Evolutionary conservation across 2,888 invertebrate genomes (phyloP).

Genomic region (Camponotus fellah): DNA sequence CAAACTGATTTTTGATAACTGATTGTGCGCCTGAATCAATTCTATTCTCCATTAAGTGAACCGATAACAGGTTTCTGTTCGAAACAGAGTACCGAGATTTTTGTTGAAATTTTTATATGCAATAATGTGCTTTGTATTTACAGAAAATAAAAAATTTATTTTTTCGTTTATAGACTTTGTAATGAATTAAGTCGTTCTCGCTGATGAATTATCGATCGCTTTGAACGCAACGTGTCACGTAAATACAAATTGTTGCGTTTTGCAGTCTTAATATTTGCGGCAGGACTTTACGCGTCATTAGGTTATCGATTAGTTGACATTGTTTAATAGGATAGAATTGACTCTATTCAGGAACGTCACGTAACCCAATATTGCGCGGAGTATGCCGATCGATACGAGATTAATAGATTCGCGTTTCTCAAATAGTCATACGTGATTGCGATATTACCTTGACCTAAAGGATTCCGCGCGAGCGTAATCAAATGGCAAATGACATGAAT

Average conservation of each 20-base stretch:
- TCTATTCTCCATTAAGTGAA: not conserved
- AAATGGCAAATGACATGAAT: slow-evolving; percentile 53
- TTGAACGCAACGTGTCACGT: not conserved
- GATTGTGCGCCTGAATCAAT: not conserved
- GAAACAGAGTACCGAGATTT: not conserved
- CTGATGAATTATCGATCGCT: not conserved
- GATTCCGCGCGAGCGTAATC: slow-evolving; percentile 62
- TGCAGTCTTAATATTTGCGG: not conserved
- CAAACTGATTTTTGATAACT: too few relatives aligned
- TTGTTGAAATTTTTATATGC: not conserved
- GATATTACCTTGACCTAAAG: slow-evolving; percentile 61
- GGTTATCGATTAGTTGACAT: slow-evolving; percentile 21
- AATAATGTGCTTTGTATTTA: not conserved
- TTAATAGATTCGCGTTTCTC: slow-evolving; percentile 71
- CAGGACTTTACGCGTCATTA: slow-evolving; percentile 1
- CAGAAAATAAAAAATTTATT: not conserved
- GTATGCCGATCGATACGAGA: slow-evolving; percentile 66
- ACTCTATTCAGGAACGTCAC: slow-evolving; percentile 43
- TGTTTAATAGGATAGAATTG: slow-evolving; percentile 50
- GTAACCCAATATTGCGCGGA: slow-evolving; percentile 56
- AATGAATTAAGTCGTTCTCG: not conserved
- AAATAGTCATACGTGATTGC: slow-evolving; percentile 58
- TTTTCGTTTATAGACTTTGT: not conserved
- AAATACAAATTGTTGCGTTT: slow-evolving; percentile 13
- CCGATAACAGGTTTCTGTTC: not conserved